Base-by-base conservation (phyloP, 2,888 invertebrate genomes). In the Philereme vetulata region DNA sequence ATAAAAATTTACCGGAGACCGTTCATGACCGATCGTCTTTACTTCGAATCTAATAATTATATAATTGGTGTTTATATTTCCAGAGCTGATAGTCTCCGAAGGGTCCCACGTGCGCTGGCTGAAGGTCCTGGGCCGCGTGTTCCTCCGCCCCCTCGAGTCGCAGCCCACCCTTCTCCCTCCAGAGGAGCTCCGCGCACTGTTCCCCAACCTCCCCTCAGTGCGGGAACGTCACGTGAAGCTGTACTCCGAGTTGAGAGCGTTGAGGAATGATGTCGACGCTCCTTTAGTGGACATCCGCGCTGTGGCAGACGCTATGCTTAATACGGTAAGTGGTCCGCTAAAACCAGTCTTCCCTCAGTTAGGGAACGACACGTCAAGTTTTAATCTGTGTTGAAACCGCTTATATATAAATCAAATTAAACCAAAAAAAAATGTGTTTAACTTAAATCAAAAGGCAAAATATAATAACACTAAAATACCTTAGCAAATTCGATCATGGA, bases 81-180 rank as follows among this genome's bases (percentile, higher is more conserved):
- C 40, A 95, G 95, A 95, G 85, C 82, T 95, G 52, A 95, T 95
- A 75, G 96, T 97, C 78, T 97, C 98, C 9, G 98, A 98, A 84
- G 93, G 95, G 66, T 96, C 97, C 10, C 98, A 98, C 93, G 96
- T 97, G 54, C 94, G 97, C 57, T 97, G 97, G 90, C 93, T 98
- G 71, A 96, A 96, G 82, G 96, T 98, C 4, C 93, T 98, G 51
- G 95, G 96, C 71, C 93, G 94, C 65, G 94, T 98, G 70, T 98
- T 98, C 93, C 95, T 96, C 71, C 94, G 94, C 51, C 97, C 97
- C 0, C 93, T 98, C 76, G 90, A 94, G 72, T 64, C 75, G 0
- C 94, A 94, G 56, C 94, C 85, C 88, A 52, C 94, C 88, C 92
- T 96, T 21, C 92, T 97, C 57, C 94, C 96, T 0, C 83, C 93